Percentiles rank a stretch among this genome's conserved stretches.
Evolutionary conservation across 2,113 vertebrate species (phyloP).

Genomic region (Spea bombifrons): DNA sequence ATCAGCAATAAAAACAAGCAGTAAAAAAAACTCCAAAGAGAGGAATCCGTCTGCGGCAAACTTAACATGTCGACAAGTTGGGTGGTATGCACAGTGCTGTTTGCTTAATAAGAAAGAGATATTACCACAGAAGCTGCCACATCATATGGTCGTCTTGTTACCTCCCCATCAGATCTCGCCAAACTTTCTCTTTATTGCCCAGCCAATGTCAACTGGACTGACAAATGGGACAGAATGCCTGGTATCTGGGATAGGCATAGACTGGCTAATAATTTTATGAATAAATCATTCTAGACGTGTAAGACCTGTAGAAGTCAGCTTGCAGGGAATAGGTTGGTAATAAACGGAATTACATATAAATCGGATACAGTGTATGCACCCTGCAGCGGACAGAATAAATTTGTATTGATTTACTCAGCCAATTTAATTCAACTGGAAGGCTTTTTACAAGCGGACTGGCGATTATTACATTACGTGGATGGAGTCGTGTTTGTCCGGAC

Average conservation of each 20-base stretch:
- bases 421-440: too few relatives aligned
- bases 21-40: constrained; percentile 41
- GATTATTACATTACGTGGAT: too few relatives aligned
- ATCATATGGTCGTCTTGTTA: constrained; percentile 20
- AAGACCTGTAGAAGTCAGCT: too few relatives aligned
- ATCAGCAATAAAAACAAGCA: constrained; percentile 20
- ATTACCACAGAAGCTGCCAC: constrained; percentile 32
- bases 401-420: too few relatives aligned
- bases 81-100: constrained; percentile 39
- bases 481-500: too few relatives aligned
- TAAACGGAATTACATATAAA: too few relatives aligned
- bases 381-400: too few relatives aligned
- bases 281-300: too few relatives aligned
- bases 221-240: constrained; percentile 13
- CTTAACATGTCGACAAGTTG: constrained; percentile 38
- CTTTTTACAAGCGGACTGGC: too few relatives aligned
- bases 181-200: constrained; percentile 9
- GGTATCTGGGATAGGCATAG: background rate
- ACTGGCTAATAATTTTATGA: too few relatives aligned
- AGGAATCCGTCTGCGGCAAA: constrained; percentile 43
- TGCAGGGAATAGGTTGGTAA: too few relatives aligned
- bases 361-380: too few relatives aligned
- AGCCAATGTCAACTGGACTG: constrained; percentile 26
- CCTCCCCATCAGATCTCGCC: constrained; percentile 24
- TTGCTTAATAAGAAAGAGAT: constrained; percentile 39